Percentiles rank a stretch among this genome's conserved stretches.
phyloP scores from a whole-genome alignment of 2,797 vertebrate genomes.

The Peromyscus aztecus region DNA sequence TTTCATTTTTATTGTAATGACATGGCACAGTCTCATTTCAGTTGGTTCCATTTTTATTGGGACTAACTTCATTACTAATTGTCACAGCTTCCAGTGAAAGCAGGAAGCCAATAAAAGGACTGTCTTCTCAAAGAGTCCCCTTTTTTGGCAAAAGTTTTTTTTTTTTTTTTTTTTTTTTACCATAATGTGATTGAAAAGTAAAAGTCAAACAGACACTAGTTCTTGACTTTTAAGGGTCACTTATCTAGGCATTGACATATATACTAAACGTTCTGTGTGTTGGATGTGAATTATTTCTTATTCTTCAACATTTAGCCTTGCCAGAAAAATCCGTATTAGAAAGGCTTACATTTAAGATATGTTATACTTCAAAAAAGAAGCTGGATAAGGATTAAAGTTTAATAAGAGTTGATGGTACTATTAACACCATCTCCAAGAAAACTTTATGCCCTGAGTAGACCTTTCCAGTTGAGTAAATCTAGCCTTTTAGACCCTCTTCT shows the following conservation, averaged over 20 bases:
- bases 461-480: not conserved
- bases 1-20: slow-evolving; percentile 47
- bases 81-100: slow-evolving; percentile 42
- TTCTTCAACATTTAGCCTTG: slow-evolving; percentile 5
- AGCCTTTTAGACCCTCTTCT: not conserved
- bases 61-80: slow-evolving; percentile 38
- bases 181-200: not conserved
- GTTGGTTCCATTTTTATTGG: slow-evolving; percentile 23
- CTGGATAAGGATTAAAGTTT: slow-evolving; percentile 6
- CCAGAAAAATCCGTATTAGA: not conserved
- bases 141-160: not conserved
- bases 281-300: not conserved
- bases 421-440: slow-evolving; percentile 2
- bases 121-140: slow-evolving; percentile 3
- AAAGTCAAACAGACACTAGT: not conserved
- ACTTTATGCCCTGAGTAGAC: not conserved
- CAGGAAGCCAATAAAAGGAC: slow-evolving; percentile 20
- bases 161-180: not conserved
- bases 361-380: not conserved
- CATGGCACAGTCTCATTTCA: slow-evolving; percentile 24
- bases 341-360: not conserved
- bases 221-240: not conserved
- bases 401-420: not conserved
- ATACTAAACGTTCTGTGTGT: not conserved
- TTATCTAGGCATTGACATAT: not conserved